Evolutionary conservation across 2,797 vertebrate genomes (phyloP).

Genomic region (Australoheros facetus): DNA sequence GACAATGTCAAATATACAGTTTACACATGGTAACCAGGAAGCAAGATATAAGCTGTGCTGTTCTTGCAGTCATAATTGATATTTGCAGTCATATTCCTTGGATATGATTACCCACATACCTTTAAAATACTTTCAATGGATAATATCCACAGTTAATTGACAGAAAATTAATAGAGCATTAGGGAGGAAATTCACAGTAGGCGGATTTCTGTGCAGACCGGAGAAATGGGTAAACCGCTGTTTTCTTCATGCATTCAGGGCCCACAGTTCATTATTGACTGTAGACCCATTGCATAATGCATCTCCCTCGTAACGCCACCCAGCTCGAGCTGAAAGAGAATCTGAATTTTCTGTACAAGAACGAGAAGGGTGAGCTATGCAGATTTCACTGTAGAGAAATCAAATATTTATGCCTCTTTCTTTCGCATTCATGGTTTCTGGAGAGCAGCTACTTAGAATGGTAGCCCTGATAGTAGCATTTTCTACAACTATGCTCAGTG

Average conservation of each 20-base stretch:
- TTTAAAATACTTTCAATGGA: background rate
- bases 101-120: background rate
- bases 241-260: constrained; percentile 37
- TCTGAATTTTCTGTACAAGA: constrained; percentile 39
- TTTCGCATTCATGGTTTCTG: constrained; percentile 56
- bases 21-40: background rate
- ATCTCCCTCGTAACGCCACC: constrained; percentile 38
- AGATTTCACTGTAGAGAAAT: constrained; percentile 62
- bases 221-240: constrained; percentile 26
- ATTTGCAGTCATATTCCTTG: background rate
- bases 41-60: background rate
- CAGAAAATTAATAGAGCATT: background rate
- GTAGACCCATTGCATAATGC: constrained; percentile 62
- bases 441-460: constrained; percentile 41
- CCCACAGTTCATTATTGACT: constrained; percentile 55
- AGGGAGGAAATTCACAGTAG: constrained; percentile 6
- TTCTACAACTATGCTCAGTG: constrained; percentile 15
- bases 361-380: constrained; percentile 53
- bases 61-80: background rate
- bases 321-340: constrained; percentile 16
- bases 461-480: constrained; percentile 21
- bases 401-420: constrained; percentile 69
- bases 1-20: background rate
- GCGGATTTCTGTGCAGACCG: constrained; percentile 11
- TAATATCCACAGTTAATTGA: background rate